Evolutionary conservation across 2,113 vertebrate species (phyloP).

Genomic region (Ivindomyrus marchei): DNA sequence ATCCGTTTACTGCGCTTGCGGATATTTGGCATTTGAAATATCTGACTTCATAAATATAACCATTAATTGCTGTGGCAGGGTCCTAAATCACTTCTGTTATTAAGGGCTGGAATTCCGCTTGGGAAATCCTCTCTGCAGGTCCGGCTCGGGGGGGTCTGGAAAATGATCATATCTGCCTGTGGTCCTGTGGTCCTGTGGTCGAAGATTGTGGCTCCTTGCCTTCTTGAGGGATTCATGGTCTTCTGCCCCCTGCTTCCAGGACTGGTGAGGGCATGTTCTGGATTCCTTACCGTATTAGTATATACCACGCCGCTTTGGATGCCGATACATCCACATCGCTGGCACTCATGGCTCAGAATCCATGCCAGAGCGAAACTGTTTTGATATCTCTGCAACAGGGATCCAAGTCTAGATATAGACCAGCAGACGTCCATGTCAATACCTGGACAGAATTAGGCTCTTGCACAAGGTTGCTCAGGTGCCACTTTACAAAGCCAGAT

Average conservation of each 20-base stretch:
- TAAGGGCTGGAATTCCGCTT: neutral
- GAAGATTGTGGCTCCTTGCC: neutral
- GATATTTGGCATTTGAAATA: conserved; percentile 1
- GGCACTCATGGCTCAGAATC: neutral
- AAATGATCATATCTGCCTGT: neutral
- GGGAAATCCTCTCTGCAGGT: neutral
- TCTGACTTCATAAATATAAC: conserved; percentile 8
- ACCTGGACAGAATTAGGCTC: neutral
- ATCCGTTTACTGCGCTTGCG: too few relatives aligned
- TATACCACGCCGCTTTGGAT: neutral
- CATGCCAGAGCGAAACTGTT: neutral
- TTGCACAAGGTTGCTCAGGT: neutral
- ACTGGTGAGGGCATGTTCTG: neutral
- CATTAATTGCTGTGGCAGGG: neutral
- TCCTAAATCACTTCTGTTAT: neutral
- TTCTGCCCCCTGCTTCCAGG: neutral
- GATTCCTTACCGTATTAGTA: neutral
- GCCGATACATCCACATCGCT: neutral
- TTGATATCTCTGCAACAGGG: neutral
- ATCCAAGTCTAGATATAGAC: neutral
- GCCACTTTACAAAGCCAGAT: neutral
- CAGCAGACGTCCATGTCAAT: neutral
- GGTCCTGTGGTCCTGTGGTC: neutral
- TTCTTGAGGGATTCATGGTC: neutral
- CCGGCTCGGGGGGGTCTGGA: neutral